Evolutionary conservation across 1,140 invertebrate genomes (phyloP).

Genomic region (Drosophila littoralis): DNA sequence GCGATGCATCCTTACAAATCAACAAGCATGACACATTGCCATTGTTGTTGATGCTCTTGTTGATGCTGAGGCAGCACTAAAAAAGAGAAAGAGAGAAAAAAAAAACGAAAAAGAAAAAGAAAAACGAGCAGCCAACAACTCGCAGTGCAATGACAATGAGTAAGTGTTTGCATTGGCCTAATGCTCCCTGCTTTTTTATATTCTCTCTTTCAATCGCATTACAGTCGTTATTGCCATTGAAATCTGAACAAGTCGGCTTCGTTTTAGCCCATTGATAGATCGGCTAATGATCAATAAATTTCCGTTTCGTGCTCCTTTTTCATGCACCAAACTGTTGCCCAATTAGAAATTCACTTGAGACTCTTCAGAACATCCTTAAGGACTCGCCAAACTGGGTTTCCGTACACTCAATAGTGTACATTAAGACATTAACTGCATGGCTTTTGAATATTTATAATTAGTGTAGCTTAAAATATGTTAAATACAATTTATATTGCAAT

Average conservation of each 20-base stretch:
- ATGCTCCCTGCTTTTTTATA: constrained; percentile 8
- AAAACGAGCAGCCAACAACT: constrained; percentile 6
- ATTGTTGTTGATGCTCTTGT: constrained; percentile 30
- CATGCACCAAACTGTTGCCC: not conserved
- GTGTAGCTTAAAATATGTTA: too few species aligned
- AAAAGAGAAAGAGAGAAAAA: not conserved
- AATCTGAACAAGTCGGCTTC: constrained; percentile 23
- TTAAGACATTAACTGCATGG: not conserved
- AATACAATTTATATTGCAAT: too few species aligned
- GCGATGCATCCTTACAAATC: constrained; percentile 77
- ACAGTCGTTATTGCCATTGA: not conserved
- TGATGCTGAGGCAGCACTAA: constrained; percentile 58
- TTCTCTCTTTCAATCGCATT: not conserved
- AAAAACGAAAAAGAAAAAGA: constrained; percentile 13
- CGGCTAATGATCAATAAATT: constrained; percentile 43
- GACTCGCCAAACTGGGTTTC: not conserved
- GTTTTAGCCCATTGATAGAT: constrained; percentile 17
- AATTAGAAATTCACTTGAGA: constrained; percentile 10
- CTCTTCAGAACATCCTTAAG: constrained; percentile 1
- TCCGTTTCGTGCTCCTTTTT: constrained; percentile 4
- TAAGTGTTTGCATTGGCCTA: constrained; percentile 31
- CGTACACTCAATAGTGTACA: not conserved
- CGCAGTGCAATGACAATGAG: constrained; percentile 50
- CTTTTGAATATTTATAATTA: too few species aligned
- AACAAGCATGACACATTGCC: constrained; percentile 79